Evolutionary conservation across 2,888 invertebrate genomes (phyloP), one percentile per base, ranked within the genome.

Genomic region (Pristionchus fissidentatus): DNA sequence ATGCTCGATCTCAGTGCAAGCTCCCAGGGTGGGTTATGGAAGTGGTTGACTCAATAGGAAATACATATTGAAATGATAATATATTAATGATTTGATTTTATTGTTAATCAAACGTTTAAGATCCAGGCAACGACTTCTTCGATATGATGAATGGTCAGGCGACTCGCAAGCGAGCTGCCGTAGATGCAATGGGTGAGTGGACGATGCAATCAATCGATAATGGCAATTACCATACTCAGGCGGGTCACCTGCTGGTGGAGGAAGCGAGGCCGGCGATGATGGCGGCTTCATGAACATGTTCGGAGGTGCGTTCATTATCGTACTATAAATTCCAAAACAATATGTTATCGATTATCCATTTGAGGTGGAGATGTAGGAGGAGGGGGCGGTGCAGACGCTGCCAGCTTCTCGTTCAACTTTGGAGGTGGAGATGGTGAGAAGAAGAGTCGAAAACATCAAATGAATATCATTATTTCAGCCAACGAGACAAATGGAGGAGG

Each of bases 341-440:
- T 3, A 7, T 15, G 15, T 62, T 3, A 10, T 1, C 38, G 5
- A 60, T 60, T 1, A 29, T 3, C n/a, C 19, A 38, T 38, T 38
- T 15, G 29, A 66, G 70, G 41, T 70, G 43, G 41, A 41, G 70
- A 38, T 38, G 62, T 38, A 10, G 70, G 70, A 26, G 70, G 43
- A 22, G 13, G n/a, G 26, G 70, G 41, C 0, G 70, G 41, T 38
- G 70, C n/a, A 43, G 70, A 43, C 13, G 70, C n/a, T 26, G 15
- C 41, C n/a, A 43, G 70, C n/a, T 70, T 70, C 70, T 70, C 70
- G 22, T 70, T 70, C 70, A 70, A 70, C 26, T 70, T 70, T n/a
- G 70, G 70, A n/a, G 70, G 70, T 41, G 70, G n/a, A 41, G 70
- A 70, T n/a, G 70, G 70, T 70, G 43, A 13, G 55, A 22, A 35